These are phyloP conservation scores for Microhierax caerulescens DNA, from an alignment of 2,797 vertebrate species.

Conservation along the genomic window DNA sequence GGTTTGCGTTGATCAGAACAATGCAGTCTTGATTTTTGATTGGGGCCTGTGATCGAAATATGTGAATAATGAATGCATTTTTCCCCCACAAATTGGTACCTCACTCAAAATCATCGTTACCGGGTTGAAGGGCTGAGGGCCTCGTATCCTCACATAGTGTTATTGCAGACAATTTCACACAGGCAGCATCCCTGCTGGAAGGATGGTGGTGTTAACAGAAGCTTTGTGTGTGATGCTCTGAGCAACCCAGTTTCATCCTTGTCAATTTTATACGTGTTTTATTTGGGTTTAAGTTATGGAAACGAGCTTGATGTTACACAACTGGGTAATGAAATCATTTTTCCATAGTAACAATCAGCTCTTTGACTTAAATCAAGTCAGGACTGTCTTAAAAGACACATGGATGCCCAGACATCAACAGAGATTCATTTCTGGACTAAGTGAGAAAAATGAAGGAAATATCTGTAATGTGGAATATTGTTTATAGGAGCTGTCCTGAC, in stretches of 20 bases:
- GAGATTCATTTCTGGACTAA: not conserved
- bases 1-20: slow-evolving; percentile 6
- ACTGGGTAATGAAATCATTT: not conserved
- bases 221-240: not conserved
- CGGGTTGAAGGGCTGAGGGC: not conserved
- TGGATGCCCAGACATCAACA: not conserved
- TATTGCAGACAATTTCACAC: not conserved
- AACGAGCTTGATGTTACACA: not conserved
- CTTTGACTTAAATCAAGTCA: not conserved
- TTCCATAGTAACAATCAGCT: not conserved
- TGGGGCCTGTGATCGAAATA: not conserved
- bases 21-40: slow-evolving; percentile 21
- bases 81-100: not conserved
- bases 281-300: not conserved
- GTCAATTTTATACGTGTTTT: not conserved
- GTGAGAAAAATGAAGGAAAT: not conserved
- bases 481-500: not conserved
- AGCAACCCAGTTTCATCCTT: not conserved
- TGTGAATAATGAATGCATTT: not conserved
- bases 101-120: not conserved
- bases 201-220: too few relatives aligned
- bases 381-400: not conserved
- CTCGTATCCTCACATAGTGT: not conserved
- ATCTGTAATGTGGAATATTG: not conserved
- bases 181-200: not conserved